Percentiles rank a stretch among this genome's conserved stretches.
Evolutionary conservation across 2,113 vertebrate genomes (phyloP).

Genomic region (Apaloderma vittatum): DNA sequence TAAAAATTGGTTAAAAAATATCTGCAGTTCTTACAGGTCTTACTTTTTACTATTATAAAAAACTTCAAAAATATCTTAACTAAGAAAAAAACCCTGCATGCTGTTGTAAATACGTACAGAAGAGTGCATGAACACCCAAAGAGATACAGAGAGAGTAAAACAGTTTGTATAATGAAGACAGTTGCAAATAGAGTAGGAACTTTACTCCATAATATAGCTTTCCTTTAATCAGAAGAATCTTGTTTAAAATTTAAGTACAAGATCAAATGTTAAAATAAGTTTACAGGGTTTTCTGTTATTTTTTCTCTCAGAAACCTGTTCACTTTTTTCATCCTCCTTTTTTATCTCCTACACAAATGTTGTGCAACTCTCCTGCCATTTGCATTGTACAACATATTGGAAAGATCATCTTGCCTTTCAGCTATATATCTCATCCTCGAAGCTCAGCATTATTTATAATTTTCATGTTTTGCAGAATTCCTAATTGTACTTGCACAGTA

Average conservation of each 20-base stretch:
- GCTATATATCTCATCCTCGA: not conserved
- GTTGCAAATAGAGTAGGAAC: not conserved
- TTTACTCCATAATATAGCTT: not conserved
- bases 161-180: not conserved
- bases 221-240: too few species aligned
- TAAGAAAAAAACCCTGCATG: not conserved
- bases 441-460: not conserved
- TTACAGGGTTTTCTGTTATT: not conserved
- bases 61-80: not conserved
- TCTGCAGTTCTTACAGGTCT: not conserved
- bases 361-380: not conserved
- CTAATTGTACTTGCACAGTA: not conserved
- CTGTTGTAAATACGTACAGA: not conserved
- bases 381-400: too few species aligned
- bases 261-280: not conserved
- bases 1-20: not conserved
- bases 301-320: not conserved
- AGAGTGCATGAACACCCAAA: not conserved
- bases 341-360: not conserved
- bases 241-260: not conserved
- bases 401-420: not conserved
- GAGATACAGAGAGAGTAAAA: not conserved
- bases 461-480: not conserved
- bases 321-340: not conserved
- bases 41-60: not conserved